Percentiles rank a stretch among this genome's conserved stretches.
phyloP scores from a whole-genome alignment of 1,140 invertebrate species.

The Rhagoletis pomonella region DNA sequence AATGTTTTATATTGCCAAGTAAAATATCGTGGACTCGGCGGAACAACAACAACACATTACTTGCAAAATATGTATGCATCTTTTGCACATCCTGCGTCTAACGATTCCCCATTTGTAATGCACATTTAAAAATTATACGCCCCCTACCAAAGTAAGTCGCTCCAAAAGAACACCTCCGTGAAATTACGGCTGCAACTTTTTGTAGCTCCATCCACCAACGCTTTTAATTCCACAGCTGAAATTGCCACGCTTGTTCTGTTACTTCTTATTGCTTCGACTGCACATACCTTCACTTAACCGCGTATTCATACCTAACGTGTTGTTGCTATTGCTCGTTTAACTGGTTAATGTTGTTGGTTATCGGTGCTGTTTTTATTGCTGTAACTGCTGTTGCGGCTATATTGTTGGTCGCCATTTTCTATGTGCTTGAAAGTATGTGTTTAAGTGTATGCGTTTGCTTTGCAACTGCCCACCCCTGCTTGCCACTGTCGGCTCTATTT shows the following conservation, averaged over 20 bases:
- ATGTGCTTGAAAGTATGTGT: neutral
- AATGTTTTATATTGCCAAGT: neutral
- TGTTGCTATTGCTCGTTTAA: slow-evolving; percentile 29
- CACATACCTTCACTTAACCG: neutral
- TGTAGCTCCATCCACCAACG: neutral
- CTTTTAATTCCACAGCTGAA: neutral
- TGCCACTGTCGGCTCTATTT: slow-evolving; percentile 1
- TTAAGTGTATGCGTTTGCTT: neutral
- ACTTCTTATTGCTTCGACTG: slow-evolving; percentile 21
- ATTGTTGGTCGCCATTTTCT: neutral
- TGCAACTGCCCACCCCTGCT: slow-evolving; percentile 29
- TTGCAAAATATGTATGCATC: neutral
- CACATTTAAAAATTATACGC: slow-evolving; percentile 21
- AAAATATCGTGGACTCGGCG: neutral
- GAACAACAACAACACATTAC: neutral
- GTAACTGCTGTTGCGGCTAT: slow-evolving; percentile 67
- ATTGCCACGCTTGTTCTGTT: neutral
- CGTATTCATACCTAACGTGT: neutral
- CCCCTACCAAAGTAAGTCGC: neutral
- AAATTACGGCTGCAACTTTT: neutral
- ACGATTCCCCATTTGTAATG: neutral
- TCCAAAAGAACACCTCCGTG: neutral
- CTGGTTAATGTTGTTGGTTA: slow-evolving; percentile 57
- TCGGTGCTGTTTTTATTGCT: slow-evolving; percentile 63
- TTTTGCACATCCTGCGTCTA: neutral